Evolutionary conservation across 1,140 invertebrate genomes (phyloP).

Genomic region (Semibalanus balanoides): DNA sequence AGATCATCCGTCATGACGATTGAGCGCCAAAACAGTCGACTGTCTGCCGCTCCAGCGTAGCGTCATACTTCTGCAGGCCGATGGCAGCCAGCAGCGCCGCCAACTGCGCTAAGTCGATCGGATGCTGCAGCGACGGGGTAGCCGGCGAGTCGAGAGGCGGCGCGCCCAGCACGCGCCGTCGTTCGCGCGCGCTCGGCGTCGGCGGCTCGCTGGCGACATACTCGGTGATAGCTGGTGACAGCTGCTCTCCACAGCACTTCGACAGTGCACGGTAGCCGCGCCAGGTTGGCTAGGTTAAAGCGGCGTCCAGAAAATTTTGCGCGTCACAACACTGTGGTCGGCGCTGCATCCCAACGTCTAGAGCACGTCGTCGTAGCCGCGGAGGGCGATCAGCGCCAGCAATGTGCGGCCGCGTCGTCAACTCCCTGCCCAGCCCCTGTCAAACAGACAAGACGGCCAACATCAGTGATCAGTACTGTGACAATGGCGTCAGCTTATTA

Average conservation of each 20-base stretch:
- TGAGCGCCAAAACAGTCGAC: conserved; percentile 36
- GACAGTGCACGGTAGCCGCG: conserved; percentile 34
- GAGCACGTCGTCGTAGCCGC: too few relatives aligned
- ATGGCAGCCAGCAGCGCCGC: conserved; percentile 28
- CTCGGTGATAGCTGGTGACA: conserved; percentile 24
- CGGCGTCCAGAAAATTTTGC: too few relatives aligned
- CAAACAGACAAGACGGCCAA: too few relatives aligned
- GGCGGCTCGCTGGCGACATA: background rate
- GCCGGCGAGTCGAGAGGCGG: background rate
- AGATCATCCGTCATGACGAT: conserved; percentile 36
- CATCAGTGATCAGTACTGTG: too few relatives aligned
- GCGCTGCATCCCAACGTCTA: too few relatives aligned
- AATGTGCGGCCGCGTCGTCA: too few relatives aligned
- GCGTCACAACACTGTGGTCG: too few relatives aligned
- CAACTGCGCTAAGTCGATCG: conserved; percentile 26
- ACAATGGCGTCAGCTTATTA: too few relatives aligned
- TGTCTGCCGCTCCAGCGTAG: conserved; percentile 35
- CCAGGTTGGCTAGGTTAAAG: too few relatives aligned
- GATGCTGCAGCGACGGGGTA: conserved; percentile 15
- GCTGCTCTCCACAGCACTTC: conserved; percentile 29
- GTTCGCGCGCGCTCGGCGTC: background rate
- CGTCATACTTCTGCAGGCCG: conserved; percentile 31
- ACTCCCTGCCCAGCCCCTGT: too few relatives aligned
- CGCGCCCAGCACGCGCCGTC: background rate
- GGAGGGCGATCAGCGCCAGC: too few relatives aligned